Evolutionary conservation across 2,888 invertebrate species (phyloP).

Genomic region (Antheraea yamamai): DNA sequence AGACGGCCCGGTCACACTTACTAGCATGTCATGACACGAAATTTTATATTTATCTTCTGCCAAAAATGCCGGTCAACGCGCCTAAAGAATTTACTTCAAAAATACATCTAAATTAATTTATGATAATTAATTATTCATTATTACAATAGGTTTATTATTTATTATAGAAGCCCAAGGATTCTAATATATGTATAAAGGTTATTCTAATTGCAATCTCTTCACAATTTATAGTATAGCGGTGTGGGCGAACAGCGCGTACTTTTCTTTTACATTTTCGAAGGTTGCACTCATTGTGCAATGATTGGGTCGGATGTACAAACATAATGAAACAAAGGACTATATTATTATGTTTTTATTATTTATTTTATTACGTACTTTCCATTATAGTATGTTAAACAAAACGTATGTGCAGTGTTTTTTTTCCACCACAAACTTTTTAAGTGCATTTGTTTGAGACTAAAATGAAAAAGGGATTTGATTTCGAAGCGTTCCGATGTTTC

Average conservation of each 20-base stretch:
- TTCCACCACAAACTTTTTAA: too few species aligned
- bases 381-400: slow-evolving; percentile 13
- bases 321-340: slow-evolving; percentile 59
- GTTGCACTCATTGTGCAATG: slow-evolving; percentile 65
- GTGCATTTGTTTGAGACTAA: too few species aligned
- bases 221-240: slow-evolving; percentile 25
- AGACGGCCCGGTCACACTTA: too few species aligned
- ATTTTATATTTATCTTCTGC: too few species aligned
- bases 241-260: slow-evolving; percentile 55
- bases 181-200: not conserved
- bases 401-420: not conserved
- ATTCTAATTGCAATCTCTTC: not conserved
- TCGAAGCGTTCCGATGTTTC: not conserved
- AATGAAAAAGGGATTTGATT: not conserved
- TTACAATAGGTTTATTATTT: not conserved
- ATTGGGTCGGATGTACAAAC: slow-evolving; percentile 56
- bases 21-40: too few species aligned
- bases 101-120: too few species aligned
- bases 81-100: too few species aligned
- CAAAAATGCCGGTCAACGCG: too few species aligned
- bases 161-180: not conserved
- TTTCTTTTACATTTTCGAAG: slow-evolving; percentile 73
- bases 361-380: not conserved
- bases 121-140: not conserved
- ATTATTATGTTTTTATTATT: slow-evolving; percentile 20